phyloP scores from a whole-genome alignment of 2,888 invertebrate species.

The Aphrophora alni region DNA sequence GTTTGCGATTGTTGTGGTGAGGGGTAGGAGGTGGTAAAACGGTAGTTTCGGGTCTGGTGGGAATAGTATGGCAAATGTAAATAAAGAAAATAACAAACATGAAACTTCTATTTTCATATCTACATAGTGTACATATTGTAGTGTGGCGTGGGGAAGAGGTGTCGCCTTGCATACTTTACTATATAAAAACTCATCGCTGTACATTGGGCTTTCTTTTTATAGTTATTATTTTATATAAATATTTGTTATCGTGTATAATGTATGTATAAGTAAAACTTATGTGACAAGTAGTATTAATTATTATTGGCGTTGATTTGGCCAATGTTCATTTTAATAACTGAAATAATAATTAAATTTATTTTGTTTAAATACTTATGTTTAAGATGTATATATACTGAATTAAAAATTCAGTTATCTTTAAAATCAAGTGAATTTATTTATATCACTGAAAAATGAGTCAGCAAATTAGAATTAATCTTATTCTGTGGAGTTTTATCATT shows the following conservation, averaged over 20 bases:
- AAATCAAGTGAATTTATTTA: no score
- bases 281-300: constrained; percentile 3
- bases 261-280: background rate
- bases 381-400: no score
- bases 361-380: no score
- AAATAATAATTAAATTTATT: background rate
- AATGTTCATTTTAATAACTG: background rate
- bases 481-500: no score
- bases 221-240: constrained; percentile 7
- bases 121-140: background rate
- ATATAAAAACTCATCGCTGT: background rate
- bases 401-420: no score
- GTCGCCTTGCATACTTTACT: background rate
- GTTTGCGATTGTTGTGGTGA: background rate
- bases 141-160: constrained; percentile 9
- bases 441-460: no score
- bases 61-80: background rate
- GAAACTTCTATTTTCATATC: constrained; percentile 6
- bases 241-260: background rate
- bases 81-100: background rate
- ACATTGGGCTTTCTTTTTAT: constrained; percentile 3
- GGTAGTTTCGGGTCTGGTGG: background rate
- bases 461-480: no score
- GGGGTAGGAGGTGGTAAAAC: background rate
- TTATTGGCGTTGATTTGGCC: background rate